Evolutionary conservation across 2,113 vertebrate genomes (phyloP).

Genomic region (Tenrec ecaudatus): DNA sequence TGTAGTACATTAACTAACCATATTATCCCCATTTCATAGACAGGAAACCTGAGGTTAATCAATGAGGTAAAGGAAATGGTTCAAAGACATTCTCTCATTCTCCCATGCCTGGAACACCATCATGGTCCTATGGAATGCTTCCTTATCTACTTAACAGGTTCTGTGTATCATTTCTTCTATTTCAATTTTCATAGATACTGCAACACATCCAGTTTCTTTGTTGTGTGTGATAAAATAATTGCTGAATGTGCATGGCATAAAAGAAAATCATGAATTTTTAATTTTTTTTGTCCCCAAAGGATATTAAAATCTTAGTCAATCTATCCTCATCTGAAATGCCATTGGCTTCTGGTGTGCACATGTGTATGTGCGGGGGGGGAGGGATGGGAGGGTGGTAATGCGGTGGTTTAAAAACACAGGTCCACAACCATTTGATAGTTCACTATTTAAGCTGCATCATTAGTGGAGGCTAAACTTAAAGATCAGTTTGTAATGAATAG

Average conservation of each 20-base stretch:
- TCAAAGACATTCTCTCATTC: neutral
- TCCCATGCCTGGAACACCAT: neutral
- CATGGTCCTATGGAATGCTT: neutral
- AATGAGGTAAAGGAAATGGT: neutral
- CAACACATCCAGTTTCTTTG: neutral
- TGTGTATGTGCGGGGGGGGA: neutral
- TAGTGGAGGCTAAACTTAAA: neutral
- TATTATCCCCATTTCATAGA: neutral
- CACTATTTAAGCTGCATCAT: neutral
- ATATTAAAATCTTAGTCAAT: neutral
- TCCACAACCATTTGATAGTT: neutral
- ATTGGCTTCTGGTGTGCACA: neutral
- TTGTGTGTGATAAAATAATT: neutral
- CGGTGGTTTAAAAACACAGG: neutral
- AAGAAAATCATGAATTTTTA: neutral
- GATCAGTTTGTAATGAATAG: neutral
- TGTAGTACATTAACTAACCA: neutral
- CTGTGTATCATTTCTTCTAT: neutral
- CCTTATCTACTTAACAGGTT: neutral
- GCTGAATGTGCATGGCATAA: neutral
- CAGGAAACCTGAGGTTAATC: neutral
- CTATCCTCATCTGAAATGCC: neutral
- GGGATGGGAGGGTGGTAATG: neutral
- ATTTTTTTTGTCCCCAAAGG: neutral
- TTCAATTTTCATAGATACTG: neutral